Evolutionary conservation across 2,888 invertebrate genomes (phyloP).

Genomic region (Onthophagus sagittarius): DNA sequence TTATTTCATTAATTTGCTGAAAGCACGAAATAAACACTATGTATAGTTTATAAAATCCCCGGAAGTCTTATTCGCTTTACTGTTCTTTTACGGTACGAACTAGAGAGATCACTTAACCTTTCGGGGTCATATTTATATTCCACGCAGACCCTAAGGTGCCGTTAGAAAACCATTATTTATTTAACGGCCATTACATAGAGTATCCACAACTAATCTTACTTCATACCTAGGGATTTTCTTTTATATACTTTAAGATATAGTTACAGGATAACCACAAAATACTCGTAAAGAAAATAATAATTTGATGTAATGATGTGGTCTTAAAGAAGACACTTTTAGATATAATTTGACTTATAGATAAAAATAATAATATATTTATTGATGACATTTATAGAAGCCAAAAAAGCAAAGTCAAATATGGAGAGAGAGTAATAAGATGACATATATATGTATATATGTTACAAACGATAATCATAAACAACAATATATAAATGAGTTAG

Average conservation of each 20-base stretch:
- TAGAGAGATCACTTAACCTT: not conserved
- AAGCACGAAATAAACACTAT: not conserved
- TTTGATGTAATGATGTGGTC: too few species aligned
- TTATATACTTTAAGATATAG: not conserved
- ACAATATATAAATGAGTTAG: too few species aligned
- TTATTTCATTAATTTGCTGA: constrained; percentile 3
- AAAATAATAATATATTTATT: too few species aligned
- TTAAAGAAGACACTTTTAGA: too few species aligned
- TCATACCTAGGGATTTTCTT: not conserved
- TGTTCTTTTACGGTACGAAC: not conserved
- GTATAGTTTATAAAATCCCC: not conserved
- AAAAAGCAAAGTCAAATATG: too few species aligned
- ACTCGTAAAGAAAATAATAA: too few species aligned
- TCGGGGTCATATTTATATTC: not conserved
- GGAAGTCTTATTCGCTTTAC: not conserved
- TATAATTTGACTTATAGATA: too few species aligned
- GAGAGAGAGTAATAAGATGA: too few species aligned
- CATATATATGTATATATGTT: too few species aligned
- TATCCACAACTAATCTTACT: not conserved
- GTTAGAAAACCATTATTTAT: not conserved
- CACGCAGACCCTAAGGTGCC: not conserved
- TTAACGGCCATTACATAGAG: not conserved
- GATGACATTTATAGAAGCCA: too few species aligned
- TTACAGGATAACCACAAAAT: not conserved
- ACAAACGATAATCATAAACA: too few species aligned